phyloP scores from a whole-genome alignment of 2,888 invertebrate genomes.

The Yponomeuta evonymella region DNA sequence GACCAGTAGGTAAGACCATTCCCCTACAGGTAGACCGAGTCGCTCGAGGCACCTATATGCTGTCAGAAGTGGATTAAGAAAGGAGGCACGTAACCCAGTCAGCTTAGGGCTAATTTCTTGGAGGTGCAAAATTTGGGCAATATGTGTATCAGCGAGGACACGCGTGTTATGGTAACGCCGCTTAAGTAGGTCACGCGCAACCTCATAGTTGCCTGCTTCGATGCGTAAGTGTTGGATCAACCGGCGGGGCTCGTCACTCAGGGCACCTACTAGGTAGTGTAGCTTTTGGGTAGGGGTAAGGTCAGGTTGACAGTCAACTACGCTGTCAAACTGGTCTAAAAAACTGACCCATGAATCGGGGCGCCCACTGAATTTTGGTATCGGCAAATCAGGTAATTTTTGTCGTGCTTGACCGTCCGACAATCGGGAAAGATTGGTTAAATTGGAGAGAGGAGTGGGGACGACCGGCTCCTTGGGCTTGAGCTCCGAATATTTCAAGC shows the following conservation, averaged over 20 bases:
- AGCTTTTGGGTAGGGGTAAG: constrained; percentile 14
- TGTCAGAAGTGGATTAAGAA: background rate
- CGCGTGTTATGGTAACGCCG: constrained; percentile 17
- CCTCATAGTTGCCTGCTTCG: constrained; percentile 5
- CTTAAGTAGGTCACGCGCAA: constrained; percentile 13
- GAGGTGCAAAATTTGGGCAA: background rate
- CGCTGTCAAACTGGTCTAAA: constrained; percentile 17
- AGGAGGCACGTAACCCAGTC: background rate
- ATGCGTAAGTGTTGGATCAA: constrained; percentile 12
- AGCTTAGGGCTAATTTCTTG: background rate
- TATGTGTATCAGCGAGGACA: constrained; percentile 15
- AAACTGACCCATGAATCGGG: too few species aligned
- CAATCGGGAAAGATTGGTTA: too few species aligned
- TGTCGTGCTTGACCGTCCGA: constrained; percentile 1
- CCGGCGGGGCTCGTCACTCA: constrained; percentile 14
- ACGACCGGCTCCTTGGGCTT: too few species aligned
- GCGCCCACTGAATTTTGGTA: too few species aligned
- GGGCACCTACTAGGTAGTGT: constrained; percentile 14
- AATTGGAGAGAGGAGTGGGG: too few species aligned
- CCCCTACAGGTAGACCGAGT: background rate
- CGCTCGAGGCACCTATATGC: background rate
- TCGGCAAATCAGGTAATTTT: too few species aligned
- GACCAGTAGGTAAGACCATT: constrained; percentile 12
- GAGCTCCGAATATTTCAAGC: too few species aligned
- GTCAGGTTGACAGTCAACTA: constrained; percentile 13